These are phyloP conservation scores for Troides oblongomaculatus DNA, from an alignment of 2,888 invertebrate species.

Conservation along the genomic window DNA sequence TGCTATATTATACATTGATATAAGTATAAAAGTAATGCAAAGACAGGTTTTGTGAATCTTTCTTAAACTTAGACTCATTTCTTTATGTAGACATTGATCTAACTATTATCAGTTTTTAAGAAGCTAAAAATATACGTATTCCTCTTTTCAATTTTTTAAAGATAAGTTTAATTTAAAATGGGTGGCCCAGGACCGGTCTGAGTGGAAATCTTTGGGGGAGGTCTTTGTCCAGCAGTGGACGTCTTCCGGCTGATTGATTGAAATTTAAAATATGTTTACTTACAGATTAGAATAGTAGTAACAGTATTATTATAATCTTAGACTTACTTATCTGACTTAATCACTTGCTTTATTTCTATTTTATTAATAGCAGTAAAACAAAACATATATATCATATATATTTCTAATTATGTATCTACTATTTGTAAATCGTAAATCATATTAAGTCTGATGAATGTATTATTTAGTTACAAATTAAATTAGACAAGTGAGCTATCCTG, in stretches of 20 bases:
- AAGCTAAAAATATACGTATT: neutral
- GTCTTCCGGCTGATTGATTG: too few relatives aligned
- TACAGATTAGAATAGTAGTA: neutral
- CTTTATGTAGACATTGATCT: neutral
- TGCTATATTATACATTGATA: neutral
- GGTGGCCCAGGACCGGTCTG: too few relatives aligned
- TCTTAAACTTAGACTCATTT: neutral
- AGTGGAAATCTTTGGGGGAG: too few relatives aligned
- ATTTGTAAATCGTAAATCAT: too few relatives aligned
- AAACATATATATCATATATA: too few relatives aligned
- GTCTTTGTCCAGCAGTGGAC: too few relatives aligned
- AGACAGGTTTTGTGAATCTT: neutral
- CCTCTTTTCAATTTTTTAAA: neutral
- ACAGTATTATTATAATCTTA: neutral
- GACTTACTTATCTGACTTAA: neutral
- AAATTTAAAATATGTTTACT: neutral
- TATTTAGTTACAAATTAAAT: too few relatives aligned
- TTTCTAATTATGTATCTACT: too few relatives aligned
- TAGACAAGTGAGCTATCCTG: too few relatives aligned
- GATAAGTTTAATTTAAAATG: neutral
- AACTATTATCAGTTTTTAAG: neutral
- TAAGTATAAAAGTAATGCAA: neutral
- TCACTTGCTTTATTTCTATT: too few relatives aligned
- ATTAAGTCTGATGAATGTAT: too few relatives aligned
- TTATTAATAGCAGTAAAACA: too few relatives aligned